Base-by-base conservation (phyloP, 2,113 vertebrate species). In the Zosterops japonicus region DNA sequence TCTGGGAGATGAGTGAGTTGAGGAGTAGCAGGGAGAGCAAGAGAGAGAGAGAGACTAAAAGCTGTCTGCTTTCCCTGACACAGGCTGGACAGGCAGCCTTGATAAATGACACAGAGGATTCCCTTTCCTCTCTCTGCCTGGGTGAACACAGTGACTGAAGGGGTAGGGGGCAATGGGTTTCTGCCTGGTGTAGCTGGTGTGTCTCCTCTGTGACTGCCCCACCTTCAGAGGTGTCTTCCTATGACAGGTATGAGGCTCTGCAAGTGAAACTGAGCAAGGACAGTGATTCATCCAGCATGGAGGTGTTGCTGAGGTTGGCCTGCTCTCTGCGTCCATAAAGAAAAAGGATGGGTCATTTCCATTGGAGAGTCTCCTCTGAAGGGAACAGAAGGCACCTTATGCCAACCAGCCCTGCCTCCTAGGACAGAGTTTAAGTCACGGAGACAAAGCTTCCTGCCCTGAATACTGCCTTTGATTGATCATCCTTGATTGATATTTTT, bases 281-380 rank as follows among this genome's bases (percentile, higher is more conserved):
- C 15, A 5, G 8, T 55, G 29, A 6, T 28, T 86, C 53, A 36
- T 42, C 31, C 42, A 86, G 41, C 6, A 24, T 41, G 21, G 59
- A n/a, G 21, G 6, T 46, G 17, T 41, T 49, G 17, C 67, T 20
- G 29, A 41, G 7, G 11, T 0, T 47, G n/a, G 46, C 39, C 14
- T 35, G 5, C 0, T 0, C n/a, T 57, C n/a, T 61, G 18, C 31
- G 55, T 68, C 53, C 41, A 42, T 24, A 16, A 55, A 33, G 22
- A 33, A 28, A 53, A 52, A 35, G 27, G n/a, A 20, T 53, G 13
- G 14, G 21, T 47, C 8, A 60, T 33, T 53, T 46, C 14, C 47
- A 35, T 20, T n/a, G n/a, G 59, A 47, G 11, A 20, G 21, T 65
- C 9, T 39, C 20, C 23, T 60, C 29, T 59, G n/a, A 47, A 60